Conservation (phyloP, 2,113 vertebrate genomes). For the Psittacula cyanocephala region DNA sequence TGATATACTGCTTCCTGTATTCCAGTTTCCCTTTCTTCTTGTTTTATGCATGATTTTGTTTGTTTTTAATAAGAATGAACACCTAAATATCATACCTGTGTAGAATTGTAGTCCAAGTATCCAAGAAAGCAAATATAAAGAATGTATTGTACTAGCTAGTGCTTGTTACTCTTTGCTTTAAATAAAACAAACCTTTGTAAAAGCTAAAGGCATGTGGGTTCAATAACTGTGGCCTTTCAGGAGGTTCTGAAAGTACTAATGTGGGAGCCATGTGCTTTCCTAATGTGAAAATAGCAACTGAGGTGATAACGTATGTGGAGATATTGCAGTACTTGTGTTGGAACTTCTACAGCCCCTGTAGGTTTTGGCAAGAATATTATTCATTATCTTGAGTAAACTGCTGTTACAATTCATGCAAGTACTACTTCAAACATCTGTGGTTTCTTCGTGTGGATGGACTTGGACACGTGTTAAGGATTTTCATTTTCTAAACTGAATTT, state of each 20-base stretch:
- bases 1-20: not conserved
- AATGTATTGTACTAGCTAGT: not conserved
- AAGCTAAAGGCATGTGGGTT: not conserved
- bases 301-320: not conserved
- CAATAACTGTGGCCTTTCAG: not conserved
- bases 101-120: not conserved
- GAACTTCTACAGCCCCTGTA: not conserved
- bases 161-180: not conserved
- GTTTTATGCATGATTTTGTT: not conserved
- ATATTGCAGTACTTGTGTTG: not conserved
- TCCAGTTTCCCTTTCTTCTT: not conserved
- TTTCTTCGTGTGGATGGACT: not conserved
- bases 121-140: not conserved
- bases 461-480: not conserved
- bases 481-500: not conserved
- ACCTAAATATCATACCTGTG: fast-evolving
- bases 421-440: not conserved
- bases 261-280: not conserved
- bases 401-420: not conserved
- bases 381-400: not conserved
- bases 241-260: not conserved
- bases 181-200: not conserved
- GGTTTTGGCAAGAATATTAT: not conserved
- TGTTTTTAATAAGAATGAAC: fast-evolving
- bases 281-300: not conserved